Percentiles rank a stretch among this genome's conserved stretches.
phyloP scores from a whole-genome alignment of 2,113 vertebrate species.

The Tupaia tana region DNA sequence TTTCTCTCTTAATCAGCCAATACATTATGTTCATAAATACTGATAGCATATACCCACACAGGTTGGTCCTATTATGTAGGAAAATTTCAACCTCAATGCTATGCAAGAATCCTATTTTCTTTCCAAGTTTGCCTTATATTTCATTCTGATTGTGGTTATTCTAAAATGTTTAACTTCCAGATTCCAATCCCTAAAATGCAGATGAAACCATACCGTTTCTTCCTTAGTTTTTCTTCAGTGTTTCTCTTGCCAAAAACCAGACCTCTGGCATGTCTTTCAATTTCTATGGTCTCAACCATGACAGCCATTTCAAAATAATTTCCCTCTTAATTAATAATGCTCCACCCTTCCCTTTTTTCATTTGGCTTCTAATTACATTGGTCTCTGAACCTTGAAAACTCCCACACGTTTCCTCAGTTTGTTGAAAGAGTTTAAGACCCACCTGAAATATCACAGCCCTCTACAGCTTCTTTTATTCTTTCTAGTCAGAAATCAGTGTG shows the following conservation, averaged over 20 bases:
- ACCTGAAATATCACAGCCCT: background rate
- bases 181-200: background rate
- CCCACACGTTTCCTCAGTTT: background rate
- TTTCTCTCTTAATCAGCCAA: background rate
- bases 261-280: background rate
- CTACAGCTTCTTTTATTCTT: background rate
- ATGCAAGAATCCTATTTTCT: background rate
- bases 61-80: background rate
- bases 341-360: background rate
- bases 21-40: background rate
- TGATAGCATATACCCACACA: background rate
- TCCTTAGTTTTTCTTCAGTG: background rate
- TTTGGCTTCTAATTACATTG: background rate
- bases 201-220: background rate
- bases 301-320: background rate
- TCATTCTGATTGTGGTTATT: background rate
- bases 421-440: background rate
- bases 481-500: background rate
- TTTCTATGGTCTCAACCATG: background rate
- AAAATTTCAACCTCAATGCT: background rate
- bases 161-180: background rate
- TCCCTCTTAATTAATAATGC: background rate
- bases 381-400: background rate
- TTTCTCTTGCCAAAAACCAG: background rate
- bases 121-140: background rate